Percentiles rank a stretch among this genome's conserved stretches.
These are phyloP conservation scores for Crenichthys baileyi DNA, from an alignment of 2,797 vertebrate genomes.

Conservation along the genomic window DNA sequence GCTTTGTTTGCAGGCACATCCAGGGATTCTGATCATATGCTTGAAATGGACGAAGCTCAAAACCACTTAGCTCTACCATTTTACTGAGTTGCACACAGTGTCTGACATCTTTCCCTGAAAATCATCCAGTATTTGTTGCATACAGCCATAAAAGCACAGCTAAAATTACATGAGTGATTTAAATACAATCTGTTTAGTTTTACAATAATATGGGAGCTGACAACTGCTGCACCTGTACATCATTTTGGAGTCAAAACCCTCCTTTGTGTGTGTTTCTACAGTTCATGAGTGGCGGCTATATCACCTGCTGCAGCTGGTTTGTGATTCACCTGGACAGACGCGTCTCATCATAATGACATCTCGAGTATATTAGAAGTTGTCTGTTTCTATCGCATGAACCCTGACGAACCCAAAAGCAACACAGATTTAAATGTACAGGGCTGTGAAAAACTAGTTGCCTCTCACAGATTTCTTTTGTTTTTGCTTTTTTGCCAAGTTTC, in stretches of 20 bases:
- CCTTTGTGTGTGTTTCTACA: constrained; percentile 4
- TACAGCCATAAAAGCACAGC: not conserved
- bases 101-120: constrained; percentile 30
- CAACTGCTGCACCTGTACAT: not conserved
- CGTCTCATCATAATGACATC: constrained; percentile 70
- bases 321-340: constrained; percentile 70
- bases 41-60: constrained; percentile 56
- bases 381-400: constrained; percentile 43
- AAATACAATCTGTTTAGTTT: constrained; percentile 3
- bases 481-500: not conserved
- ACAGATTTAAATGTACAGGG: not conserved
- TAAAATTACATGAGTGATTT: not conserved
- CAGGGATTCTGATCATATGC: constrained; percentile 70
- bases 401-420: not conserved
- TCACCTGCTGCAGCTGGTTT: constrained; percentile 61
- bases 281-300: constrained; percentile 16
- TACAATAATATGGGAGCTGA: not conserved
- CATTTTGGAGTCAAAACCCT: not conserved
- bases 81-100: constrained; percentile 33
- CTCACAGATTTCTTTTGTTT: not conserved
- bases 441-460: not conserved
- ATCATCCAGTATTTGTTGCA: not conserved
- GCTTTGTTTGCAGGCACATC: constrained; percentile 75
- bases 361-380: constrained; percentile 74
- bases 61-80: constrained; percentile 53